These are phyloP conservation scores for Engraulis encrasicolus DNA, from an alignment of 2,113 vertebrate genomes.

Conservation along the genomic window DNA sequence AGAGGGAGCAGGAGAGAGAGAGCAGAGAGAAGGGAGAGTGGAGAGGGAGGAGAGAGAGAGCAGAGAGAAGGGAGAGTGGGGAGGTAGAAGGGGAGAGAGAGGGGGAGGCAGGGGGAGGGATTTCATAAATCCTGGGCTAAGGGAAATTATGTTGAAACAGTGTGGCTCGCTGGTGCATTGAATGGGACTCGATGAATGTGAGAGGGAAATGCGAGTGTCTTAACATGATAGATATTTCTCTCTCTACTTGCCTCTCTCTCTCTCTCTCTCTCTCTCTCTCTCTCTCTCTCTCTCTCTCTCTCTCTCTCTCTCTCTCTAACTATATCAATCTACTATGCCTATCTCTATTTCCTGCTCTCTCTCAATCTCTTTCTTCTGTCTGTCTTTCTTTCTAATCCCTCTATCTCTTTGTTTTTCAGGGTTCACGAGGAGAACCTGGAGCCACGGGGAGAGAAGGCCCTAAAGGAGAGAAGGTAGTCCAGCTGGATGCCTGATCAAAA, in stretches of 20 bases:
- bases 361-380: no score
- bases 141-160: slow-evolving; percentile 66
- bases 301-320: no score
- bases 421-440: slow-evolving; percentile 80
- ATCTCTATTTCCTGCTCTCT: no score
- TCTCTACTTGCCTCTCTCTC: no score
- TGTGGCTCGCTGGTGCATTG: slow-evolving; percentile 65
- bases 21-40: slow-evolving; percentile 21
- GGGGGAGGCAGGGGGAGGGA: slow-evolving; percentile 58
- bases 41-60: no score
- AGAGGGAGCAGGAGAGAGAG: background rate
- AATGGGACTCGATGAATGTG: slow-evolving; percentile 58
- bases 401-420: slow-evolving; percentile 70
- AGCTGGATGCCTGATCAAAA: slow-evolving; percentile 47
- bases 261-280: no score
- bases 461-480: slow-evolving; percentile 92
- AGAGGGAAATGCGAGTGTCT: slow-evolving; percentile 61
- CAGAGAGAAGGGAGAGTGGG: no score
- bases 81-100: background rate
- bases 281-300: no score
- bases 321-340: no score
- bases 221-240: slow-evolving; percentile 67
- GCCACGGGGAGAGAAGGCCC: slow-evolving; percentile 82
- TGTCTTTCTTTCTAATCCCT: no score
- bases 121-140: slow-evolving; percentile 73